Base-by-base conservation (phyloP, 2,113 vertebrate genomes). In the Sinocyclocheilus anshuiensis region DNA sequence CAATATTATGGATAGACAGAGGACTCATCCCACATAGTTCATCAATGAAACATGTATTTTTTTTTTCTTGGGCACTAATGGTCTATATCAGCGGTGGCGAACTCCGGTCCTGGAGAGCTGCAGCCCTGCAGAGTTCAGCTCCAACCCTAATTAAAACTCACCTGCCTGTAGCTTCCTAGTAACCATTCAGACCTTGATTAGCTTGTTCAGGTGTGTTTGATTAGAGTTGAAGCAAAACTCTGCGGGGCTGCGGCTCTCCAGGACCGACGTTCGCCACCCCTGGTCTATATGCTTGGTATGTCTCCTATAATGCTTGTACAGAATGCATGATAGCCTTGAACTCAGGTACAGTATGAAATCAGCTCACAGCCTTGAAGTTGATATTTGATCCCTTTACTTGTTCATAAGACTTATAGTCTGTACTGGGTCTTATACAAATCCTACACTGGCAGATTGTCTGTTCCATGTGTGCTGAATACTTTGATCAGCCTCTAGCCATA, bases 401-500 rank as follows among this genome's bases (percentile, higher is more conserved):
- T 42, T 74, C 1, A 22, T 74, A 12, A 6, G 20, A 76, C n/a
- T 26, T 48, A 3, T 50, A 22, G 16, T 15, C 12, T 48, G 5
- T 7, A 42, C 22, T 39, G 10, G 29, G 36, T 36, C 78, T 26
- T 45, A 80, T 50, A 45, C 45, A 48, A 67, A 67, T 29, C 20
- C 29, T 78, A 18, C 26, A 22, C 77, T 59, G 59, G 12, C 61
- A 20, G n/a, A 13, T 3, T 63, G 63, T 29, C 39, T n/a, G 20
- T 11, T 65, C 4, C 42, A 20, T 67, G 15, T 48, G n/a, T 80
- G 36, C 57, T 5, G 11, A 81, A 3, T 36, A 9, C 33, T 42
- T 63, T 63, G 77, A 53, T 36, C n/a, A 77, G 15, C n/a, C 39
- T 67, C 45, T n/a, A 59, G 55, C 36, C 72, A 83, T 24, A 63